Percentiles rank a stretch among this genome's conserved stretches.
These are phyloP conservation scores for Columba janthina DNA, from an alignment of 2,113 vertebrate genomes.

Conservation along the genomic window DNA sequence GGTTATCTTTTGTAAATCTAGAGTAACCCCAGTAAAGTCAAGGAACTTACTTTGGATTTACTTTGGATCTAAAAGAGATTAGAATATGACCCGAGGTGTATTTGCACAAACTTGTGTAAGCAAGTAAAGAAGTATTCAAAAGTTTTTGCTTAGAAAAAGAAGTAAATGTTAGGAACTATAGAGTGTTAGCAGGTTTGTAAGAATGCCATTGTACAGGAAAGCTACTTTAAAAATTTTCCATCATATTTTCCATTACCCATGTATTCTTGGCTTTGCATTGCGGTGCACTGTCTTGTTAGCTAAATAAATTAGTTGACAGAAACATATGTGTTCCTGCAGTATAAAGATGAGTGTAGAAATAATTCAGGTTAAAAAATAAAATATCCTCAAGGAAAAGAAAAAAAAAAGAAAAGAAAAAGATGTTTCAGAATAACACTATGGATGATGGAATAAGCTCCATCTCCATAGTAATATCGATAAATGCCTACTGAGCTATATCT, in stretches of 20 bases:
- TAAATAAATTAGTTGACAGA: background rate
- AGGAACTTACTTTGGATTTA: background rate
- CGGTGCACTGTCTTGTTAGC: background rate
- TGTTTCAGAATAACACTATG: background rate
- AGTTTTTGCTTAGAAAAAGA: background rate
- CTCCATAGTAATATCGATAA: background rate
- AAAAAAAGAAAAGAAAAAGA: background rate
- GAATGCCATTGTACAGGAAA: accelerated
- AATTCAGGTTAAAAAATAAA: background rate
- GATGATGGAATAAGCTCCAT: background rate
- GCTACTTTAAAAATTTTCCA: background rate
- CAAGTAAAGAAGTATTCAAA: background rate
- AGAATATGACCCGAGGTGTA: background rate
- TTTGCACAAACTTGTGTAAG: background rate
- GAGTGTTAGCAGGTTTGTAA: background rate
- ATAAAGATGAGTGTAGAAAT: background rate
- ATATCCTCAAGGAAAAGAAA: background rate
- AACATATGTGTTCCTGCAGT: background rate
- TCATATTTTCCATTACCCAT: background rate
- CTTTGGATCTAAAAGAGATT: background rate
- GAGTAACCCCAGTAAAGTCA: background rate
- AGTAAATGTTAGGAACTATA: background rate
- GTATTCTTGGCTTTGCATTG: background rate
- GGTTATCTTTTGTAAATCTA: background rate
- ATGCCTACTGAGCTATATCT: background rate